Base-by-base conservation (phyloP, 23 tunicate species). In the Halocynthia roretzi region DNA sequence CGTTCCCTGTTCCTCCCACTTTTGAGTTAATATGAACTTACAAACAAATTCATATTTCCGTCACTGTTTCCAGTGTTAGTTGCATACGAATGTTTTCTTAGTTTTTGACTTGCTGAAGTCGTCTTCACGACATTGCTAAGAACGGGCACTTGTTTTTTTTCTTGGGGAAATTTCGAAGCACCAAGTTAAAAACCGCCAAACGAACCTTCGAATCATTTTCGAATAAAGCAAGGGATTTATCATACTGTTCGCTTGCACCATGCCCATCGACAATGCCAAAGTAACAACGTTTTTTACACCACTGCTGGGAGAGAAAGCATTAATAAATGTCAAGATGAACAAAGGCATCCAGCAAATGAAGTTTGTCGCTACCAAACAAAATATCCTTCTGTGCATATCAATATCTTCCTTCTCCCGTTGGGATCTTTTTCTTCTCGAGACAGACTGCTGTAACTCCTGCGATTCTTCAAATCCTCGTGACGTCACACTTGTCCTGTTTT, bases 201-300 rank as follows among this genome's bases (percentile, higher is more conserved):
- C 70, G 17, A 65, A 44, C 17, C 17, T 65, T 10, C 70, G 14
- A 11, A 65, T 48, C 22, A 48, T 65, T 15, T 65, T 65, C 17
- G 70, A 65, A 65, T 65, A 65, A 5, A 65, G 70, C 22, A 65
- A 65, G 0, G 70, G 70, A 65, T 65, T 65, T 40, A 65, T 15
- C 15, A 65, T 9, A 15, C 49, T 8, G 18, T 65, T 65, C 15
- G 31, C 10, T 65, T 65, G 70, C 17, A 65, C 70, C 31, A 65
- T 20, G 17, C 17, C 0, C 17, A 15, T 48, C 10, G 49, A 65
- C 22, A 65, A 9, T 10, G 70, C 70, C 14, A 65, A 15, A 10
- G 70, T 20, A 9, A 20, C 10, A 9, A 65, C 70, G 31, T 40
- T 20, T 65, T 65, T 65, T 6, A 65, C 17, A 11, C 70, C 18